Base-by-base conservation (phyloP, 2,888 invertebrate species). In the Lamellibrachia satsuma region DNA sequence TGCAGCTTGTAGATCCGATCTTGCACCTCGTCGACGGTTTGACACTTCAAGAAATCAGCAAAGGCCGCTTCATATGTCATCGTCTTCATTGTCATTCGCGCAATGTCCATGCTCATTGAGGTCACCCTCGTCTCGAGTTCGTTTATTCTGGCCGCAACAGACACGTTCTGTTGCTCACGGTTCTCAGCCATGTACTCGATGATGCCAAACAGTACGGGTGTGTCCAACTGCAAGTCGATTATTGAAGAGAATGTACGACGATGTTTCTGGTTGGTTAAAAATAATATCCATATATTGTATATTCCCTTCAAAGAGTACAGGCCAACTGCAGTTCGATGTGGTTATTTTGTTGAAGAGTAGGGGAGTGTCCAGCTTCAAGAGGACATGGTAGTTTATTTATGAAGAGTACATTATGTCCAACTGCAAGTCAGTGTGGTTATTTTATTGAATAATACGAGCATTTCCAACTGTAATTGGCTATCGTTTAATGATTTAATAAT, bases 121-220 rank as follows among this genome's bases (percentile, higher is more conserved):
- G 96, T 96, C 52, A 96, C 94, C 92, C 96, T 93, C n/a, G 95
- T 95, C 93, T 96, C 96, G 52, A 96, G 93, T 91, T 96, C 95
- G 93, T 96, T 96, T 27, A 96, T 93, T 52, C 96, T 93, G 11
- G 94, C 94, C 91, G 95, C 96, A 92, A 95, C 93, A 2, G 94
- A 94, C 92, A 92, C 93, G 8, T 94, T 93, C n/a, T 92, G 75
- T 51, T 93, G 90, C 92, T 92, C 27, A 90, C 93, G 93, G 91
- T 93, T 94, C 7, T 93, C 93, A 4, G 93, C 91, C 90, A 94
- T 52, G 60, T 93, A 27, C n/a, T 55, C 92, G 4, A 93, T 60
- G 52, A 93, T 52, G 3, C 92, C 93, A 22, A 92, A 52, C 39
- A 92, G 92, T 15, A 60, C 51, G 52, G 91, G 90, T 11, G 90